Evolutionary conservation across 2,888 invertebrate species (phyloP).

Genomic region (Clanis bilineata): DNA sequence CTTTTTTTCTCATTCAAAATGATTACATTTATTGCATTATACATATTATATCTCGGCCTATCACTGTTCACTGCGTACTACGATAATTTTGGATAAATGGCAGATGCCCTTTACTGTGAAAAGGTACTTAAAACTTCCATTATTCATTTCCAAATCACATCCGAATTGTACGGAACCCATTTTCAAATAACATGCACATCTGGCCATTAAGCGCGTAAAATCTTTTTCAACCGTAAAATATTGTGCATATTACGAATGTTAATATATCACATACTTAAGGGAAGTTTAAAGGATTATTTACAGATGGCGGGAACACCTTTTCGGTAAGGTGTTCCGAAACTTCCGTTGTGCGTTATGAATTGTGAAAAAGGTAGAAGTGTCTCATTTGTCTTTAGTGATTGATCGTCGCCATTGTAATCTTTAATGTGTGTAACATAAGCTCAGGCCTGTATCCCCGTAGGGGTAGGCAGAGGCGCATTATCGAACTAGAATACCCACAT

Average conservation of each 20-base stretch:
- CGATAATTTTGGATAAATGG: not conserved
- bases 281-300: conserved; percentile 52
- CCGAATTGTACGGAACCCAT: not conserved
- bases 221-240: conserved; percentile 40
- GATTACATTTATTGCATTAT: not conserved
- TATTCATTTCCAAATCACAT: not conserved
- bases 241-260: conserved; percentile 28
- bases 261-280: conserved; percentile 19
- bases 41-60: no score
- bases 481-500: no score
- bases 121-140: not conserved
- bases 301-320: conserved; percentile 70
- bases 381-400: not conserved
- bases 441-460: no score
- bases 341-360: conserved; percentile 5
- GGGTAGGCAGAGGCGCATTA: no score
- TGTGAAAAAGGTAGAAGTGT: conserved; percentile 5
- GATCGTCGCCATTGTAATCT: not conserved
- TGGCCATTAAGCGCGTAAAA: conserved; percentile 31
- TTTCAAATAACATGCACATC: conserved; percentile 28
- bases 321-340: conserved; percentile 32
- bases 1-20: no score
- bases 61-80: no score
- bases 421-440: no score
- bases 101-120: not conserved